phyloP scores from a whole-genome alignment of 2,888 invertebrate species.

The Leucoptera coffeella region DNA sequence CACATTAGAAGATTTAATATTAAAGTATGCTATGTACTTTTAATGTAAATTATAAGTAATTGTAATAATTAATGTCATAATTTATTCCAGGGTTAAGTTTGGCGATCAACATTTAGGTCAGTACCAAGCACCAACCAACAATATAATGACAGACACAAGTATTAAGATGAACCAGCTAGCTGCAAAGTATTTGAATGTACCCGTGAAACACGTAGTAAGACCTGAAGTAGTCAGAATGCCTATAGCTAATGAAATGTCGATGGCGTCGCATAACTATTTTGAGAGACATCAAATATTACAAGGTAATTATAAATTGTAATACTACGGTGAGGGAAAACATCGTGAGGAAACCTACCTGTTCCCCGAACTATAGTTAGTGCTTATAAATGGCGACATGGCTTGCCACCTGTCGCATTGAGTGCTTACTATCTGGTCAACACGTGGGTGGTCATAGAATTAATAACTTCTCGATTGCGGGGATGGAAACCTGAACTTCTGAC shows the following conservation, averaged over 20 bases:
- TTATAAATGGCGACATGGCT: too few relatives aligned
- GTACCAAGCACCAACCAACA: constrained; percentile 12
- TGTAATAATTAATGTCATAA: constrained; percentile 6
- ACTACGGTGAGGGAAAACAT: too few relatives aligned
- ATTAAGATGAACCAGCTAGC: constrained; percentile 45
- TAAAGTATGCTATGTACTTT: not conserved
- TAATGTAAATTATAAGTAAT: too few relatives aligned
- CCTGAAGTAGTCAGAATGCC: not conserved
- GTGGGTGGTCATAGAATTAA: too few relatives aligned
- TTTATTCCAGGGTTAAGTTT: constrained; percentile 27
- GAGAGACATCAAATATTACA: constrained; percentile 59
- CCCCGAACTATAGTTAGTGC: too few relatives aligned
- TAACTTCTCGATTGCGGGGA: too few relatives aligned
- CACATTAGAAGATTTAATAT: not conserved
- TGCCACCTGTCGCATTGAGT: too few relatives aligned
- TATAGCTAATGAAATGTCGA: constrained; percentile 49
- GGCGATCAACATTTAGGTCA: constrained; percentile 30
- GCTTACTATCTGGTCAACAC: too few relatives aligned
- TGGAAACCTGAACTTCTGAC: too few relatives aligned
- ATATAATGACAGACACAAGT: constrained; percentile 30
- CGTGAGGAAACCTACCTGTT: too few relatives aligned
- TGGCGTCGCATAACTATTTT: constrained; percentile 67
- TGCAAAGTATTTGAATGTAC: constrained; percentile 27
- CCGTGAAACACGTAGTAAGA: not conserved
- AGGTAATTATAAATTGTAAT: too few relatives aligned